Evolutionary conservation across 2,888 invertebrate genomes (phyloP).

Genomic region (Fragum whitleyi): DNA sequence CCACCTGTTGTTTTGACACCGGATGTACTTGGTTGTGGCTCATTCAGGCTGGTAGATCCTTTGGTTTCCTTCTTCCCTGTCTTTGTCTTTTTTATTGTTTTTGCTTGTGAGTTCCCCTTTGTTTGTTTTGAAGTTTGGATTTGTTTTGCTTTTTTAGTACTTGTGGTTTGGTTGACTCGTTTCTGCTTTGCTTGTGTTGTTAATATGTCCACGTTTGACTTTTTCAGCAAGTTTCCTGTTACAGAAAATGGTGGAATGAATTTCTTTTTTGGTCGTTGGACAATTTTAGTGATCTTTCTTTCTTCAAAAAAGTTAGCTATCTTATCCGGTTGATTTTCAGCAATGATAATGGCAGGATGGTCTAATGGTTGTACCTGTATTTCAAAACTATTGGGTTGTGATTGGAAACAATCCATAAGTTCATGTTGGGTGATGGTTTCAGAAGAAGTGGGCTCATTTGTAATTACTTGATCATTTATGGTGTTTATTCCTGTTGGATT

Average conservation of each 20-base stretch:
- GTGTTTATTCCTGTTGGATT: background rate
- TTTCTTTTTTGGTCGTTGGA: constrained; percentile 25
- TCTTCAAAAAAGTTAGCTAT: constrained; percentile 8
- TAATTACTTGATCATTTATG: background rate
- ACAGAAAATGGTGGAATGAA: constrained; percentile 37
- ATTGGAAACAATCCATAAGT: background rate
- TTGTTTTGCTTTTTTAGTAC: background rate
- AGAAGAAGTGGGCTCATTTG: too few species aligned
- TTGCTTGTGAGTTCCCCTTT: background rate
- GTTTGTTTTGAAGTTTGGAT: background rate
- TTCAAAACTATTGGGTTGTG: background rate
- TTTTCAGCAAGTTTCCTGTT: constrained; percentile 30
- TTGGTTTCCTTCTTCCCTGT: background rate
- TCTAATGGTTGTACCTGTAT: background rate
- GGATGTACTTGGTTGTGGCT: constrained; percentile 8
- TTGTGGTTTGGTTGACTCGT: background rate
- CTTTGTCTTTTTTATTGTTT: background rate
- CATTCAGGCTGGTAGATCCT: background rate
- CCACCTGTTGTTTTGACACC: constrained; percentile 6
- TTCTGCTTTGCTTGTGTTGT: background rate
- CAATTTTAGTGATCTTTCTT: constrained; percentile 26
- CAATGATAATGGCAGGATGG: background rate
- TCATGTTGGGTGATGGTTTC: background rate
- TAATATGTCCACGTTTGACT: constrained; percentile 25
- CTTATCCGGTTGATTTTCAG: background rate